Conservation (phyloP, 2,113 vertebrate species). For the Spheniscus mendiculus region DNA sequence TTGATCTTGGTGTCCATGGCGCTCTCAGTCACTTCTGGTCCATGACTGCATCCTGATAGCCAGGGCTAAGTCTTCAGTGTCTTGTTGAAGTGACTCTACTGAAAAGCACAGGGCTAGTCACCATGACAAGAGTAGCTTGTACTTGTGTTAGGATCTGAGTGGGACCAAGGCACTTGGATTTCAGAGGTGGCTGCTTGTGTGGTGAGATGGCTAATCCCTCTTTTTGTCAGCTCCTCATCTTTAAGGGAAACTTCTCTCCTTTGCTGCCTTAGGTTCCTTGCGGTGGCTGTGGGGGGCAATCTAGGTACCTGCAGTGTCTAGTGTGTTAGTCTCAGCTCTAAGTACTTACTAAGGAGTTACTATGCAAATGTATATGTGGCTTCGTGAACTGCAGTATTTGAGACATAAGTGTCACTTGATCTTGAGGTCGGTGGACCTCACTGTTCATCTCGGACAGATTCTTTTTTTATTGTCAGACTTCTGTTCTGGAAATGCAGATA, state of each 20-base stretch:
- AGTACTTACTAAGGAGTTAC: neutral
- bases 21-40: neutral
- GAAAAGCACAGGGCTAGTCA: neutral
- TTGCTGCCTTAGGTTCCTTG: neutral
- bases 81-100: neutral
- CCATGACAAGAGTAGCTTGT: neutral
- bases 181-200: neutral
- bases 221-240: neutral
- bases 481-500: neutral
- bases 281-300: neutral
- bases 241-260: neutral
- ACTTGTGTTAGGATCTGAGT: neutral
- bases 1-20: neutral
- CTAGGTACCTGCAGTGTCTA: neutral
- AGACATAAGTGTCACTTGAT: neutral
- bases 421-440: neutral
- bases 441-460: neutral
- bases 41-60: neutral
- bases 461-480: neutral
- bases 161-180: neutral
- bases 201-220: neutral
- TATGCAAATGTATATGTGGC: neutral
- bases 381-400: neutral
- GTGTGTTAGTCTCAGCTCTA: neutral
- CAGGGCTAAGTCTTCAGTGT: neutral